phyloP scores from a whole-genome alignment of 2,113 vertebrate species.

The Pteropus alecto region DNA sequence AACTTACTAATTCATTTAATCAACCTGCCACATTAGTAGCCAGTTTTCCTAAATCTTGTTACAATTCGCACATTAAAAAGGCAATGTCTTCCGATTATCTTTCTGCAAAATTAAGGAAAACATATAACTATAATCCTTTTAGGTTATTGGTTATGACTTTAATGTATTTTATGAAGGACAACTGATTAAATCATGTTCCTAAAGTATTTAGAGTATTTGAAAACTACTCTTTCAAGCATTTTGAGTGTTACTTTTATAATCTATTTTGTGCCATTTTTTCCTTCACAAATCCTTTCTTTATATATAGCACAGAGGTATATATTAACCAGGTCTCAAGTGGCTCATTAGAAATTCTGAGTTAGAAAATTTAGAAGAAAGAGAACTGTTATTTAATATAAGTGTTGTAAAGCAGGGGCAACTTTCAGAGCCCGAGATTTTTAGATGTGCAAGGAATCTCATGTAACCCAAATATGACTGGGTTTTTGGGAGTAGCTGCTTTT shows the following conservation, averaged over 20 bases:
- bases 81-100: conserved; percentile 42
- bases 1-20: conserved; percentile 77
- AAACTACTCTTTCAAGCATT: conserved; percentile 38
- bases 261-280: conserved; percentile 24
- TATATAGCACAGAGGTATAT: conserved; percentile 33
- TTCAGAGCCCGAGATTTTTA: neutral
- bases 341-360: conserved; percentile 59
- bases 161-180: conserved; percentile 22
- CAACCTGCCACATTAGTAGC: conserved; percentile 76
- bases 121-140: neutral
- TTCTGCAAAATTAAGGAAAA: conserved; percentile 46
- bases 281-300: conserved; percentile 36
- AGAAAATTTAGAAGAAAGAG: conserved; percentile 47
- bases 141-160: neutral
- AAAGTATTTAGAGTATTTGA: conserved; percentile 1
- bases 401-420: neutral
- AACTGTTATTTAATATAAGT: conserved; percentile 38
- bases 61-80: conserved; percentile 77
- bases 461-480: neutral
- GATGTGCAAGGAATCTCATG: neutral
- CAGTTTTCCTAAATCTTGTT: conserved; percentile 77
- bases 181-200: neutral
- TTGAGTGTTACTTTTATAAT: conserved; percentile 20
- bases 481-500: neutral
- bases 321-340: conserved; percentile 49